Conservation (phyloP, 1,140 invertebrate species). For the Euura saliciscinereae region DNA sequence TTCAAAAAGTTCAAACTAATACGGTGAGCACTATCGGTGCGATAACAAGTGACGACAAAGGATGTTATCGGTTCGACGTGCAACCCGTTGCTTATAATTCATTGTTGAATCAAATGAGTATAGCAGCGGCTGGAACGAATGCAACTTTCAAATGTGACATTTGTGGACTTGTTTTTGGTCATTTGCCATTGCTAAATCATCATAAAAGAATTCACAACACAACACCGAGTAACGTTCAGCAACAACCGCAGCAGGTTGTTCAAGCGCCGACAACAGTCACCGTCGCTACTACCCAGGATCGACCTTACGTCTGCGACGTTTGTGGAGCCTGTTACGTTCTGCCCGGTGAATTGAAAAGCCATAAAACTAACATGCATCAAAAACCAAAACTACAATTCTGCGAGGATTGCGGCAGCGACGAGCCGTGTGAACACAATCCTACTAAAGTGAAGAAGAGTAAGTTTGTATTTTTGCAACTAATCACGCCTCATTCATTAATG, state of each 20-base stretch:
- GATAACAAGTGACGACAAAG: conserved; percentile 60
- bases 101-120: conserved; percentile 63
- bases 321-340: conserved; percentile 65
- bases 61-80: conserved; percentile 64
- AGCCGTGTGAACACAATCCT: conserved; percentile 58
- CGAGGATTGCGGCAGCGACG: conserved; percentile 58
- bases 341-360: conserved; percentile 63
- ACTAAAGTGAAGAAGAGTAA: conserved; percentile 59
- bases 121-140: conserved; percentile 67
- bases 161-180: conserved; percentile 81
- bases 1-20: conserved; percentile 60
- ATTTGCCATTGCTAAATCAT: conserved; percentile 77
- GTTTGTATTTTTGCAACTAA: conserved; percentile 21
- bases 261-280: conserved; percentile 60
- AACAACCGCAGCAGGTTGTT: conserved; percentile 61
- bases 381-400: conserved; percentile 57
- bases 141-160: conserved; percentile 87
- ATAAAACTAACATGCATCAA: conserved; percentile 59
- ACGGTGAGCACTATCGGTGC: conserved; percentile 56
- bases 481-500: background rate
- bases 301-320: conserved; percentile 64
- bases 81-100: conserved; percentile 64
- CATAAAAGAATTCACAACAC: conserved; percentile 79
- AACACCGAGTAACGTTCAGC: conserved; percentile 60
- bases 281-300: conserved; percentile 66